Evolutionary conservation across 2,113 vertebrate genomes (phyloP).

Genomic region (Trematomus loennbergii): DNA sequence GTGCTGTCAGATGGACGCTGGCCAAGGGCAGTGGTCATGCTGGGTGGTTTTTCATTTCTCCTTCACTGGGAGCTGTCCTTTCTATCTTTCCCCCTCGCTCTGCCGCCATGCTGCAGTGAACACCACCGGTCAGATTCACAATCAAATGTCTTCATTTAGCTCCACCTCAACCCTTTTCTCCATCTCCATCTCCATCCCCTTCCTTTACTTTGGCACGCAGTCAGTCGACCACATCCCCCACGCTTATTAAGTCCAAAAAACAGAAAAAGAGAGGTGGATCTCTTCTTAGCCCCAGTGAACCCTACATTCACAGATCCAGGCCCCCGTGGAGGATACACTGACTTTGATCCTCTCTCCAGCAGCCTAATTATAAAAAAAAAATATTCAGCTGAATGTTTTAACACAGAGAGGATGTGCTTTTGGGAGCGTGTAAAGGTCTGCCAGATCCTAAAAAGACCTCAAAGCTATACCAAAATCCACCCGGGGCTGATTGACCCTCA

Average conservation of each 20-base stretch:
- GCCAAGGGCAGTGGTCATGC: constrained; percentile 73
- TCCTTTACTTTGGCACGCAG: constrained; percentile 17
- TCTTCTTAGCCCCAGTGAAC: constrained; percentile 50
- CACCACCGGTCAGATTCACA: constrained; percentile 49
- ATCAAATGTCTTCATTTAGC: constrained; percentile 64
- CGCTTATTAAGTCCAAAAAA: constrained; percentile 13
- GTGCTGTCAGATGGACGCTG: constrained; percentile 63
- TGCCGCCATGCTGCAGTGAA: constrained; percentile 59
- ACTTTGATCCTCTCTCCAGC: constrained; percentile 56
- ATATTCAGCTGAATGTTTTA: constrained; percentile 31
- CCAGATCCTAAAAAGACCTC: constrained; percentile 50
- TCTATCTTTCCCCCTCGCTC: constrained; percentile 18
- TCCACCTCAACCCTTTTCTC: constrained; percentile 15
- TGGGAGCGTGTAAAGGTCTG: constrained; percentile 17
- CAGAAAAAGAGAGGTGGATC: constrained; percentile 17
- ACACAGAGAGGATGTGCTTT: neutral
- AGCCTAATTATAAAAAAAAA: constrained; percentile 51
- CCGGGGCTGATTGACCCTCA: constrained; percentile 28
- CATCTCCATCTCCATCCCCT: neutral
- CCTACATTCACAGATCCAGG: constrained; percentile 19
- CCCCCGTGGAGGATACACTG: neutral
- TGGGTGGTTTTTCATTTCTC: constrained; percentile 71
- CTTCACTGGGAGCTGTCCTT: constrained; percentile 54
- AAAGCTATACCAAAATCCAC: constrained; percentile 16
- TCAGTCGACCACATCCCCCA: constrained; percentile 28